Evolutionary conservation across 2,113 vertebrate species (phyloP).

Genomic region (Sander lucioperca): DNA sequence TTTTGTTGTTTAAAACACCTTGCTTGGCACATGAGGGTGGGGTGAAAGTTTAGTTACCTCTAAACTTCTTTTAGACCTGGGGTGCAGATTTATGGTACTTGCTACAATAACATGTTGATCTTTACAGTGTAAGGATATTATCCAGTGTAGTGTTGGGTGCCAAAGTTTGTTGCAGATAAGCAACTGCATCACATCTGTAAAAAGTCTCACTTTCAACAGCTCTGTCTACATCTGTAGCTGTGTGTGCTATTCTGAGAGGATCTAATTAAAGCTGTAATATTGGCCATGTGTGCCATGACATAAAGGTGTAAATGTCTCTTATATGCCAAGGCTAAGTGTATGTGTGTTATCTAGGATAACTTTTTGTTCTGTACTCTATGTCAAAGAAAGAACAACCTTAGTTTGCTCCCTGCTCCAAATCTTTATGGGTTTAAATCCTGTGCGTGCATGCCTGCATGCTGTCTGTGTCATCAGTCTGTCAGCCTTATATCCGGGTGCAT

Average conservation of each 20-base stretch:
- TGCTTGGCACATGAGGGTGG: background rate
- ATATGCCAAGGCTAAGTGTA: background rate
- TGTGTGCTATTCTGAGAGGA: constrained; percentile 35
- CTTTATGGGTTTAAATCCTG: constrained; percentile 39
- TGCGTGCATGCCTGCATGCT: constrained; percentile 43
- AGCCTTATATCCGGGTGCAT: constrained; percentile 18
- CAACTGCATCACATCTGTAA: constrained; percentile 5
- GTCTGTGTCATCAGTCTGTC: constrained; percentile 55
- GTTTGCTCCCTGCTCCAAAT: constrained; percentile 26
- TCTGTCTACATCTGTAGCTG: constrained; percentile 27
- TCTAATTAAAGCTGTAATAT: constrained; percentile 46
- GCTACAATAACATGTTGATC: background rate
- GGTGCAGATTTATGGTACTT: background rate
- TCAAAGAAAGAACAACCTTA: constrained; percentile 2
- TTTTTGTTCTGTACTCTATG: constrained; percentile 11
- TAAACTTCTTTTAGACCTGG: background rate
- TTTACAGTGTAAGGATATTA: background rate
- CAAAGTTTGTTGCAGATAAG: background rate
- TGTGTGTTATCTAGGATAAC: background rate
- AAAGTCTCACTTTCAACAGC: constrained; percentile 16
- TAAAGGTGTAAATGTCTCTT: constrained; percentile 6
- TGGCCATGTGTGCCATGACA: constrained; percentile 5
- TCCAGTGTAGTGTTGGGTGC: background rate
- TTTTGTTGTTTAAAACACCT: constrained; percentile 5
- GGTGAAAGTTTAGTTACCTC: background rate